Evolutionary conservation across 2,888 invertebrate genomes (phyloP).

Genomic region (Mesorhabditis spiculigera): DNA sequence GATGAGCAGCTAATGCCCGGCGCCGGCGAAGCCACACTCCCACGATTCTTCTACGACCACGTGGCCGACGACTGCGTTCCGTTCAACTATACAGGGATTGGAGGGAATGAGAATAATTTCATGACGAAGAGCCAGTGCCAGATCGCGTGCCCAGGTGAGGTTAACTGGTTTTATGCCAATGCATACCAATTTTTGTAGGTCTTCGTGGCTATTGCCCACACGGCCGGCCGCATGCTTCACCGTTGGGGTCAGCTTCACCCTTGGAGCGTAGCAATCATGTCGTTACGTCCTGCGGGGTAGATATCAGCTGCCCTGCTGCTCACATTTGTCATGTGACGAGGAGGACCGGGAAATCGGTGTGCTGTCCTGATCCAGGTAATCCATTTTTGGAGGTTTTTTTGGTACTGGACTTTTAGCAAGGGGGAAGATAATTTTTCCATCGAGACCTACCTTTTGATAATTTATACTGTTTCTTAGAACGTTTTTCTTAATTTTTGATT

Average conservation of each 20-base stretch:
- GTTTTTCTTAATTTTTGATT: too few relatives aligned
- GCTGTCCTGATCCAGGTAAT: conserved; percentile 48
- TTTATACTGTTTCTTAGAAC: too few relatives aligned
- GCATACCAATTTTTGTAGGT: not conserved
- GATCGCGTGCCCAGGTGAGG: conserved; percentile 33
- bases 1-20: conserved; percentile 47
- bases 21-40: conserved; percentile 34
- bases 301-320: conserved; percentile 38
- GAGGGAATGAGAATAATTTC: conserved; percentile 55
- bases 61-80: conserved; percentile 33
- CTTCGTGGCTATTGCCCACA: conserved; percentile 45
- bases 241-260: not conserved
- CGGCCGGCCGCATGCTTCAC: conserved; percentile 41
- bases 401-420: not conserved
- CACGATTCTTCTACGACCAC: conserved; percentile 46
- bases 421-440: too few relatives aligned
- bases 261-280: conserved; percentile 8
- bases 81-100: conserved; percentile 47
- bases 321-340: conserved; percentile 50
- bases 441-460: too few relatives aligned
- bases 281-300: conserved; percentile 43
- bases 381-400: not conserved
- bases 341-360: conserved; percentile 41
- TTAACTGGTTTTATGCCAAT: not conserved
- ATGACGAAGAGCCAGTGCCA: conserved; percentile 42